Evolutionary conservation across 2,113 vertebrate genomes (phyloP), one percentile per base, ranked within the genome.

Genomic region (Tursiops truncatus): DNA sequence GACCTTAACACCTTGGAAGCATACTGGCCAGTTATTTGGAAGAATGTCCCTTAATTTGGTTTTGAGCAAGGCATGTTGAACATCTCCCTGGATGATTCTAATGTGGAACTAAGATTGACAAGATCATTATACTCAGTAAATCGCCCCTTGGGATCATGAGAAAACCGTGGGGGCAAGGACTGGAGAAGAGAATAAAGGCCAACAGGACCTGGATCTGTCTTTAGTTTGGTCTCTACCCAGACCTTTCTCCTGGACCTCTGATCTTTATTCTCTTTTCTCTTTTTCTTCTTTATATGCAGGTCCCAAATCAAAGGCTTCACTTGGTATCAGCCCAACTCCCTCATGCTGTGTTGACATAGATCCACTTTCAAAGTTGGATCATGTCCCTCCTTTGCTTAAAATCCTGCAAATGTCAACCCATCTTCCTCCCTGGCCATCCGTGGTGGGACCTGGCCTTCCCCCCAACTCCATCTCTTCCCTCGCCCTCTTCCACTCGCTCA

Each of bases 301-400:
- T 70, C 12, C 76, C 8, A 68, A 71, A 81, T 89, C 71, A 73
- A 36, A 91, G 60, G 85, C 8, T 50, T 73, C 28, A 65, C 56
- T 77, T 84, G 41, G 18, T 33, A 31, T 36, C 38, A 84, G 68
- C 13, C 21, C 56, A 71, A 28, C 26, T 92, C 18, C 11, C 15
- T 73, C 15, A 9, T 23, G n/a, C 56, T 53, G 41, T 23, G 10
- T 11, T 26, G 50, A 80, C 8, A 28, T 4, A 2, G 7, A 56
- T 33, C 82, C 79, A 60, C 26, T 91, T 90, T 97, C 33, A 79
- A 68, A 94, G 44, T 20, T 62, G 79, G 50, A 21, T 79, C 62
- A 21, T 62, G 15, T 81, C 14, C 13, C 21, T 86, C 3, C 25
- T 82, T n/a, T 95, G 38, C 5, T n/a, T 63, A 36, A 83, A 62